Base-by-base conservation (phyloP, 2,797 vertebrate genomes). In the Cottoperca gobio region DNA sequence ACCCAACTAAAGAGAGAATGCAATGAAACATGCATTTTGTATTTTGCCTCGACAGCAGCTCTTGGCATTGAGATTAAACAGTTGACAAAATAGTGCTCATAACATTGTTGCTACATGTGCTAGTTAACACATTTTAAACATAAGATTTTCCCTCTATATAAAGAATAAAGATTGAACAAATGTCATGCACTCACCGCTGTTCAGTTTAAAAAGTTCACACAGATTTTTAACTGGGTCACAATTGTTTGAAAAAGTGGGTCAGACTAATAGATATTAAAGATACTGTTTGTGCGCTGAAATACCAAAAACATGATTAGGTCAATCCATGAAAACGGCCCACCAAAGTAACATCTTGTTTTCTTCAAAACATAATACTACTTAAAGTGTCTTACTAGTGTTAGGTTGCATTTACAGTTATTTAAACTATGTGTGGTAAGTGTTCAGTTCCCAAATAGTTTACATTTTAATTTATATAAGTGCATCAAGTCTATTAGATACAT, bases 61-160 rank as follows among this genome's bases (percentile, higher is more conserved):
- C 5, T 24, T 31, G 1, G 26, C n/a, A 33, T 1, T 28, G 42
- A 40, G 6, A 52, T 43, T 48, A 11, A 31, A 0, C 0, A 54
- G 24, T 10, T 73, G 23, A 45, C 9, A 53, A n/a, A 28, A 6
- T 49, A 13, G 13, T 43, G 2, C 33, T 53, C 2, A 12, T 50
- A 23, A 19, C 14, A 19, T 5, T n/a, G 11, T 48, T 64, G 70
- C 76, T 70, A 60, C 53, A 65, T 24, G 31, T 53, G 54, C 53
- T 40, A 17, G 50, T 49, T 60, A 0, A 21, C 50, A 2, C 37
- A 39, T 50, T n/a, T n/a, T n/a, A 13, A 70, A 71, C n/a, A 5
- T 54, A 40, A 35, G 4, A 50, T 53, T 5, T 46, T 71, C 8
- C 46, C 4, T 40, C 58, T 23, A 8, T n/a, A 5, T 24, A 74